A percentile compares a stretch with the other conserved stretches of the same genome.
Conservation (phyloP, 1,140 invertebrate genomes). For the Aphelinus atriplicis region DNA sequence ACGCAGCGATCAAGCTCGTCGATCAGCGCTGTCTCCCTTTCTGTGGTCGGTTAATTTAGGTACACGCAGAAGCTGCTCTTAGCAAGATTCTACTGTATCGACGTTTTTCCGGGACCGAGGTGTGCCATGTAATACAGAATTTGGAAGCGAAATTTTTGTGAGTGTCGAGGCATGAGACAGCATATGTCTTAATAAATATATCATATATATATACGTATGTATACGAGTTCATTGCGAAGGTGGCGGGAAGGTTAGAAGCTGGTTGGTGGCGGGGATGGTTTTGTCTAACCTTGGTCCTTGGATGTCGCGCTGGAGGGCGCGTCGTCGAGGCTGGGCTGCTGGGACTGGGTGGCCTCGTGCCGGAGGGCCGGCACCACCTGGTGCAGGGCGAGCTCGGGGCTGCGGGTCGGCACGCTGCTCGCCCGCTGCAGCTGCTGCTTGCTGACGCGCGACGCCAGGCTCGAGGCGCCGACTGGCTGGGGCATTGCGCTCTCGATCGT, state of each 20-base stretch:
- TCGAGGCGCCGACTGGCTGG: conserved; percentile 42
- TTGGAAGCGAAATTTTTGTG: conserved; percentile 26
- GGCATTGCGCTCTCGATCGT: conserved; percentile 42
- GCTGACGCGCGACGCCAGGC: conserved; percentile 46
- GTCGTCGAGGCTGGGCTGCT: conserved; percentile 63
- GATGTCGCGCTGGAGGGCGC: conserved; percentile 62
- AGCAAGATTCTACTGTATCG: conserved; percentile 37
- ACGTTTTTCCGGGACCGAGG: too few relatives aligned
- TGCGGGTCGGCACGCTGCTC: conserved; percentile 70
- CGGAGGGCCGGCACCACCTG: conserved; percentile 55
- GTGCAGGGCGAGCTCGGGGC: conserved; percentile 61
- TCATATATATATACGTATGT: background rate
- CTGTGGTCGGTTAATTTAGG: conserved; percentile 9
- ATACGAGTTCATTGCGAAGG: background rate
- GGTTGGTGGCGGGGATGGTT: background rate
- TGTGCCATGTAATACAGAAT: background rate
- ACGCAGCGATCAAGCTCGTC: background rate
- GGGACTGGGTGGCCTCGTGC: conserved; percentile 66
- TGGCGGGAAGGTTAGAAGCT: background rate
- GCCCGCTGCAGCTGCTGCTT: conserved; percentile 68
- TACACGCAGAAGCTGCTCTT: background rate
- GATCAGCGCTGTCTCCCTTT: background rate
- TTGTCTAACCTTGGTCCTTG: conserved; percentile 54
- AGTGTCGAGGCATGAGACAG: conserved; percentile 5
- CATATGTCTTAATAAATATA: too few relatives aligned